phyloP scores from a whole-genome alignment of 2,113 vertebrate species.

The Zootoca vivipara region DNA sequence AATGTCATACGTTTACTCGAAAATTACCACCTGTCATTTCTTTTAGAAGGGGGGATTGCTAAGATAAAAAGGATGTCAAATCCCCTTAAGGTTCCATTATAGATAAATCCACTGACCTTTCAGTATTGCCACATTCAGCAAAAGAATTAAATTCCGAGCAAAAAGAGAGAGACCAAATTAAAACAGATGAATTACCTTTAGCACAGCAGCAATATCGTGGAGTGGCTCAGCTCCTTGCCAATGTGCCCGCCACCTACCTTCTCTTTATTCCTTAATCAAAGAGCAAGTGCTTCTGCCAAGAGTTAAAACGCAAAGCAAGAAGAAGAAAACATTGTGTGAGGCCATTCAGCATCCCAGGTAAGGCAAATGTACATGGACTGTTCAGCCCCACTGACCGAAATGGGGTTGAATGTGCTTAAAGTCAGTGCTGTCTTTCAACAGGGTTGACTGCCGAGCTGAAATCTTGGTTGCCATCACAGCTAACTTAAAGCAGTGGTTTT shows the following conservation, averaged over 20 bases:
- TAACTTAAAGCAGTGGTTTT: background rate
- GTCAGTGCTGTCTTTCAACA: background rate
- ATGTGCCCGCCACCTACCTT: background rate
- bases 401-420: background rate
- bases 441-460: background rate
- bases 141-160: constrained; percentile 3
- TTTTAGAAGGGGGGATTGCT: constrained; percentile 14
- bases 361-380: no score
- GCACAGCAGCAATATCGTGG: background rate
- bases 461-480: no score
- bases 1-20: constrained; percentile 12
- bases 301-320: background rate
- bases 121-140: background rate
- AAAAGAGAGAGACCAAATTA: background rate
- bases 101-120: constrained; percentile 33
- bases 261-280: background rate
- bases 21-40: constrained; percentile 33
- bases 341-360: background rate
- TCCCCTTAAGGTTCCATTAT: constrained; percentile 30
- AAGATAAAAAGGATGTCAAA: constrained; percentile 18
- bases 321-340: background rate
- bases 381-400: background rate
- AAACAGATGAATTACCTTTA: constrained; percentile 12
- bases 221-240: background rate
- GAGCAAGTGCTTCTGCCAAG: background rate